Percentiles rank a stretch among this genome's conserved stretches.
Evolutionary conservation across 1,140 invertebrate species (phyloP).

Genomic region (Zaprionus davidi): DNA sequence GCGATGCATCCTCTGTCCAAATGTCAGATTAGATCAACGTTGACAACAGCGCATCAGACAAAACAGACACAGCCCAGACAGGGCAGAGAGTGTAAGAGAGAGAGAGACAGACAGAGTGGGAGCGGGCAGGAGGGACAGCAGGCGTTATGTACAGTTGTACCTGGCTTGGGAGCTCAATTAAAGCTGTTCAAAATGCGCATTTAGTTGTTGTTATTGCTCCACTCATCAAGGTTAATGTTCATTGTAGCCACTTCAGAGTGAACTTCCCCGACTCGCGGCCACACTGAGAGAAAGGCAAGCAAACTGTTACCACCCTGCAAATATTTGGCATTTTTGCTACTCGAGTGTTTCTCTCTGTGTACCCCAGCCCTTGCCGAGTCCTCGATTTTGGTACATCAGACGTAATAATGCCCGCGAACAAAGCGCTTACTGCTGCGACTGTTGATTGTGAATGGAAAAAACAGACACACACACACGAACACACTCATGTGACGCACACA

Average conservation of each 20-base stretch:
- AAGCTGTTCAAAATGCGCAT: slow-evolving; percentile 77
- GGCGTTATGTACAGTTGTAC: slow-evolving; percentile 57
- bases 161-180: slow-evolving; percentile 58
- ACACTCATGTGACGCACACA: slow-evolving; percentile 35
- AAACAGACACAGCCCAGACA: slow-evolving; percentile 1
- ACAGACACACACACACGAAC: slow-evolving; percentile 17
- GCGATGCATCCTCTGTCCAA: slow-evolving; percentile 72
- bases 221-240: slow-evolving; percentile 64
- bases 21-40: slow-evolving; percentile 76
- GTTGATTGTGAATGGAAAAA: slow-evolving; percentile 34
- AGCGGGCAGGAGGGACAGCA: background rate
- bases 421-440: slow-evolving; percentile 42
- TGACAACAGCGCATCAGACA: slow-evolving; percentile 41
- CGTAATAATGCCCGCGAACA: slow-evolving; percentile 72
- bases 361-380: background rate
- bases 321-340: background rate
- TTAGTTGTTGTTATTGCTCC: slow-evolving; percentile 67
- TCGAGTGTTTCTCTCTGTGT: background rate
- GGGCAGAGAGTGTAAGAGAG: background rate
- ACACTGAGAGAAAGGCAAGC: slow-evolving; percentile 19
- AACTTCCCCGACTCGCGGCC: slow-evolving; percentile 43
- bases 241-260: slow-evolving; percentile 48
- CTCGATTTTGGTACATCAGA: slow-evolving; percentile 56
- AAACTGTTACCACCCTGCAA: no score
- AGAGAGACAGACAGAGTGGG: background rate